Conservation (phyloP, 2,113 vertebrate species). For the Aleadryas rufinucha region DNA sequence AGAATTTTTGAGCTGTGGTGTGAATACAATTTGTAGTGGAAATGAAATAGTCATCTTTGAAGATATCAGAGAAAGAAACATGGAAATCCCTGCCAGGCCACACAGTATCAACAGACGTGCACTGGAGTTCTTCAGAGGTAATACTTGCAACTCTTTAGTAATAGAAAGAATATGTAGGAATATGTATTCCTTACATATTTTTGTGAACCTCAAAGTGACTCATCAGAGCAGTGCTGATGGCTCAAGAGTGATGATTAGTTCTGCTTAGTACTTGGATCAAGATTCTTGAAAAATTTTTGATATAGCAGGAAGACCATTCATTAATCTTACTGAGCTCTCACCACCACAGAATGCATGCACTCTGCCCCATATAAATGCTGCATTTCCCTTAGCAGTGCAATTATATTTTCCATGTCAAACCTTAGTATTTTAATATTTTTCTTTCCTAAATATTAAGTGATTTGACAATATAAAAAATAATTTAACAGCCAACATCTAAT, state of each 20-base stretch:
- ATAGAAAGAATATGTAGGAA: neutral
- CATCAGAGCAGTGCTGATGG: neutral
- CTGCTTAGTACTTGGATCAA: neutral
- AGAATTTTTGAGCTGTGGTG: neutral
- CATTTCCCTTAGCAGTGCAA: neutral
- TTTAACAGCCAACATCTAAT: neutral
- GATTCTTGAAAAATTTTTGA: neutral
- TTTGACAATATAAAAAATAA: neutral
- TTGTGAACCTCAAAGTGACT: neutral
- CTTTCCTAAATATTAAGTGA: neutral
- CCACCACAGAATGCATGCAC: neutral
- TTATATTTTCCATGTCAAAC: neutral
- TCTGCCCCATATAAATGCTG: neutral
- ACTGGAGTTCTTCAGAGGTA: neutral
- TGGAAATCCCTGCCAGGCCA: neutral
- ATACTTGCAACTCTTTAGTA: neutral
- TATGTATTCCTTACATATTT: neutral
- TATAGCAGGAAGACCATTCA: neutral
- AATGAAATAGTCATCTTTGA: neutral
- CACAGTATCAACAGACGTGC: neutral
- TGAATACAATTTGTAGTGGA: neutral
- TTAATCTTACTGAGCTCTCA: neutral
- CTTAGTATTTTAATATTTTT: neutral
- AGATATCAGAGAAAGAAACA: neutral
- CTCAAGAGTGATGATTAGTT: neutral